Evolutionary conservation across 2,888 invertebrate genomes (phyloP).

Genomic region (Thyatira batis): DNA sequence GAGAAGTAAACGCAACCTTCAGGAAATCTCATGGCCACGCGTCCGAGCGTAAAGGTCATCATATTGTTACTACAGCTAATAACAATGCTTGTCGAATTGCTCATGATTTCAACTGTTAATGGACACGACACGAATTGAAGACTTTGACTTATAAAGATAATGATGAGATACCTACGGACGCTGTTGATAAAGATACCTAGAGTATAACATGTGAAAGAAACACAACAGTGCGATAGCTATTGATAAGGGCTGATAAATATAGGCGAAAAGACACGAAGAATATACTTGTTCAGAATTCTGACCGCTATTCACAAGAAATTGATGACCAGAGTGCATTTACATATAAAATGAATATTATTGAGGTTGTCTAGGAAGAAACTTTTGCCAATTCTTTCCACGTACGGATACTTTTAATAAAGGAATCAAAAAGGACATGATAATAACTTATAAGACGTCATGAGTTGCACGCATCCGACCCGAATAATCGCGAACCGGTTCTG

Average conservation of each 20-base stretch:
- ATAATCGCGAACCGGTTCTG: slow-evolving; percentile 27
- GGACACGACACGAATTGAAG: slow-evolving; percentile 25
- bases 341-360: no score
- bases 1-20: slow-evolving; percentile 67
- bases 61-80: slow-evolving; percentile 53
- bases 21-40: slow-evolving; percentile 71
- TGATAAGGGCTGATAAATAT: slow-evolving; percentile 29
- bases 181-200: slow-evolving; percentile 37
- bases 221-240: slow-evolving; percentile 38
- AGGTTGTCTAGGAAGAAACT: no score
- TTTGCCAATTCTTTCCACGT: no score
- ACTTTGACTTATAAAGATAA: slow-evolving; percentile 24
- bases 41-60: slow-evolving; percentile 71
- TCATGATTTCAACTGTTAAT: slow-evolving; percentile 36
- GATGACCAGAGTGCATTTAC: no score
- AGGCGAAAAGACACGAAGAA: slow-evolving; percentile 2
- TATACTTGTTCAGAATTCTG: background rate
- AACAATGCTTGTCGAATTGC: slow-evolving; percentile 50
- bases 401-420: background rate
- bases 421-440: background rate
- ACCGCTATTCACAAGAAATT: background rate
- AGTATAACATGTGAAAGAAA: slow-evolving; percentile 47
- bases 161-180: slow-evolving; percentile 34
- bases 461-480: slow-evolving; percentile 11
- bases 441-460: slow-evolving; percentile 8